Base-by-base conservation (phyloP, 2,888 invertebrate genomes). In the Microplitis deprimator region DNA sequence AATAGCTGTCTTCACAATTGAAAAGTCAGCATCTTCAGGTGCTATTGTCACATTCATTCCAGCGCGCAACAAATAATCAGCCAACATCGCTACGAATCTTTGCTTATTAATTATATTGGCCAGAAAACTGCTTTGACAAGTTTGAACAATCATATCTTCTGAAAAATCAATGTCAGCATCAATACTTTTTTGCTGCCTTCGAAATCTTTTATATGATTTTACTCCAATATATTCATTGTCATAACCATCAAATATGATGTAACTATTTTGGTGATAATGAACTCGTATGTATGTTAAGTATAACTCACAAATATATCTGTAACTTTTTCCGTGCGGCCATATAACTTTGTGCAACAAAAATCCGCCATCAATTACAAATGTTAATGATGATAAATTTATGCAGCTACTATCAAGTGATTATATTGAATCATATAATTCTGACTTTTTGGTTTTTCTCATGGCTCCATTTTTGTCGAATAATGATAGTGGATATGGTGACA, bases 381-480 rank as follows among this genome's bases (percentile, higher is more conserved):
- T 6, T 10, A 10, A 29, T 40, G 65, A n/a, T 5, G 10, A n/a
- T 8, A 68, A 39, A 17, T 13, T n/a, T 13, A 39, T 10, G 5
- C n/a, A 7, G 0, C 13, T 3, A 16, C 6, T 10, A 10, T 5
- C 10, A n/a, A 40, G 17, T 72, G 65, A 2, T n/a, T 6, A 16
- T 39, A 76, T 65, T 6, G 62, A 16, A 4, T 29, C 62, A 60
- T 69, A 77, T 8, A 77, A 69, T 16, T 73, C 73, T 41, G 79
- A 78, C 62, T 77, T 79, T 59, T 64, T 68, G 8, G 75, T 75
- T 61, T 81, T 80, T 20, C 81, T 79, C 79, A 80, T 78, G 2
- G 40, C 74, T 13, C 81, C 82, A 40, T 73, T 69, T 68, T 79
- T 71, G 41, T 76, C 64, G 50, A 82, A 82, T 17, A 80, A 60